Conservation (phyloP, 1,140 invertebrate species). For the Panagrolaimus sp. region DNA sequence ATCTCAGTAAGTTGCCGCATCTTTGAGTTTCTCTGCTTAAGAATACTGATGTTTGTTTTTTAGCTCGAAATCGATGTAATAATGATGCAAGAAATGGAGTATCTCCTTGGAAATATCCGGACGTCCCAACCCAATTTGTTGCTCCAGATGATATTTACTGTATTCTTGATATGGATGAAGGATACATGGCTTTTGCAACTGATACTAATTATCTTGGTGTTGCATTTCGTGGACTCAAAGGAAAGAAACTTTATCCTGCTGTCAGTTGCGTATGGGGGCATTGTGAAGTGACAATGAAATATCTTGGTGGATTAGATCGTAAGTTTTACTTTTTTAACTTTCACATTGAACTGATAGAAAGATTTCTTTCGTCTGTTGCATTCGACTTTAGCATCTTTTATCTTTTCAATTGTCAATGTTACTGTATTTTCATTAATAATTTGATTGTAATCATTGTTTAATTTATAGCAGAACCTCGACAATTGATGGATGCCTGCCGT, state of each 20-base stretch:
- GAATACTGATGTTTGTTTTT: background rate
- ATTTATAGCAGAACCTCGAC: slow-evolving; percentile 46
- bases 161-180: slow-evolving; percentile 98
- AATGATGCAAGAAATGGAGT: background rate
- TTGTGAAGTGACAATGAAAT: slow-evolving; percentile 98
- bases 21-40: background rate
- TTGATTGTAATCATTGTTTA: too few species aligned
- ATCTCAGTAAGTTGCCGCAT: slow-evolving; percentile 68
- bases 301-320: slow-evolving; percentile 97
- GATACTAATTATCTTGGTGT: slow-evolving; percentile 98
- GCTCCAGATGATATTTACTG: slow-evolving; percentile 69
- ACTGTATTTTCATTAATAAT: too few species aligned
- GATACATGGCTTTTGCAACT: slow-evolving; percentile 92
- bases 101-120: background rate
- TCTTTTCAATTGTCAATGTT: too few species aligned
- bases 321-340: too few species aligned
- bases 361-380: too few species aligned
- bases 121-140: background rate
- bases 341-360: too few species aligned
- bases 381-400: too few species aligned
- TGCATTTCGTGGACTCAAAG: slow-evolving; percentile 90
- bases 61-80: background rate
- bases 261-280: slow-evolving; percentile 99
- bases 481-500: slow-evolving; percentile 50
- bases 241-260: slow-evolving; percentile 92